Evolutionary conservation across 1,140 invertebrate genomes (phyloP).

Genomic region (Lysiphlebus fabarum): DNA sequence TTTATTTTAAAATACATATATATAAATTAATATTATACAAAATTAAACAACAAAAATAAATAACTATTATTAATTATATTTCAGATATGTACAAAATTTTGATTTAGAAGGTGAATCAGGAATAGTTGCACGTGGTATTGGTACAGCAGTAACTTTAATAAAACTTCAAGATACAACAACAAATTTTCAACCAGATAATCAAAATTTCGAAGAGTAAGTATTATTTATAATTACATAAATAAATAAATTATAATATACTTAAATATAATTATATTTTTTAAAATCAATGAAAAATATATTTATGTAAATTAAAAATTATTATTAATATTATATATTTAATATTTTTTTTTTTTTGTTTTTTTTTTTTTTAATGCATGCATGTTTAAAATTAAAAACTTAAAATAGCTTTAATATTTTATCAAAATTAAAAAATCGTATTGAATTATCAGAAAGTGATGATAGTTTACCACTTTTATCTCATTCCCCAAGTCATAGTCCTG

Average conservation of each 20-base stretch:
- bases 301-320: not conserved
- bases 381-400: conserved; percentile 10
- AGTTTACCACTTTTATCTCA: conserved; percentile 33
- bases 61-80: conserved; percentile 25
- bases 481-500: conserved; percentile 25
- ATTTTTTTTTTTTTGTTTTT: conserved; percentile 30
- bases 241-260: not conserved
- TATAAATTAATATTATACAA: conserved; percentile 14
- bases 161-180: conserved; percentile 55
- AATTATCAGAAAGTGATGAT: conserved; percentile 40
- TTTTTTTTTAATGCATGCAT: conserved; percentile 38
- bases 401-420: conserved; percentile 41
- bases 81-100: conserved; percentile 87
- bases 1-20: conserved; percentile 8
- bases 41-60: conserved; percentile 13
- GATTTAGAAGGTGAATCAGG: conserved; percentile 96
- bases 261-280: too few species aligned
- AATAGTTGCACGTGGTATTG: conserved; percentile 88
- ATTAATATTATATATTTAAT: conserved; percentile 1
- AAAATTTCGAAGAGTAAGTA: conserved; percentile 65
- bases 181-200: conserved; percentile 45
- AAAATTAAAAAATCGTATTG: conserved; percentile 36
- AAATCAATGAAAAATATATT: not conserved
- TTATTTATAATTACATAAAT: conserved; percentile 4
- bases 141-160: conserved; percentile 80